Evolutionary conservation across 2,888 invertebrate genomes (phyloP), one percentile per base, ranked within the genome.

Genomic region (Spicauda simplicius): DNA sequence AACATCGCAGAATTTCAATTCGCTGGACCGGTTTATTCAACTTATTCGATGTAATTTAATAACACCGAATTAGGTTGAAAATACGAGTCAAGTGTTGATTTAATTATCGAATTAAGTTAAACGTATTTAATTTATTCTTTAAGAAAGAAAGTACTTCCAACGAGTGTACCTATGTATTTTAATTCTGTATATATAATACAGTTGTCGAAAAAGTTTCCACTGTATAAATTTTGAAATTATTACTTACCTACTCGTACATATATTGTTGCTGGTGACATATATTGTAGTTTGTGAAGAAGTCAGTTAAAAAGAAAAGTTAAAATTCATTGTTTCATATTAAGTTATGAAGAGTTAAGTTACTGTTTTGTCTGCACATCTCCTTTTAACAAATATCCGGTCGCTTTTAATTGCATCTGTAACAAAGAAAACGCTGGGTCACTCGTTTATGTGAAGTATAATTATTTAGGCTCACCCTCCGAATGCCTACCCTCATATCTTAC

Each of bases 401-500:
- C 30, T 45, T 14, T 41, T 63, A 63, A 55, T 63, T 56, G 56
- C 50, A 12, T 16, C 14, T 56, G n/a, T 57, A 67, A 67, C 67
- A 67, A 67, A 55, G 66, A 61, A 56, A 68, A 68, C 19, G 57
- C 25, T 19, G 20, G 56, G 52, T 61, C 61, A 66, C 7, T 56
- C 55, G 64, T 69, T 70, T 69, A 64, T 59, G 69, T 78, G 76
- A 60, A 60, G 60, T 82, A 85, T 82, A 82, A 83, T 85, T 82
- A 81, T 79, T 80, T 71, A 70, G 75, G 75, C 73, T 78, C 76
- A 74, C 83, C 82, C 81, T 80, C 79, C 73, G 76, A 78, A 74
- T 80, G 76, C 78, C 77, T 76, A 76, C 77, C 76, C 74, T 82
- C 77, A 77, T 85, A 85, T 85, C 85, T 86, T 71, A 80, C 80